Evolutionary conservation across 2,797 vertebrate species (phyloP).

Genomic region (Megaceryle alcyon): DNA sequence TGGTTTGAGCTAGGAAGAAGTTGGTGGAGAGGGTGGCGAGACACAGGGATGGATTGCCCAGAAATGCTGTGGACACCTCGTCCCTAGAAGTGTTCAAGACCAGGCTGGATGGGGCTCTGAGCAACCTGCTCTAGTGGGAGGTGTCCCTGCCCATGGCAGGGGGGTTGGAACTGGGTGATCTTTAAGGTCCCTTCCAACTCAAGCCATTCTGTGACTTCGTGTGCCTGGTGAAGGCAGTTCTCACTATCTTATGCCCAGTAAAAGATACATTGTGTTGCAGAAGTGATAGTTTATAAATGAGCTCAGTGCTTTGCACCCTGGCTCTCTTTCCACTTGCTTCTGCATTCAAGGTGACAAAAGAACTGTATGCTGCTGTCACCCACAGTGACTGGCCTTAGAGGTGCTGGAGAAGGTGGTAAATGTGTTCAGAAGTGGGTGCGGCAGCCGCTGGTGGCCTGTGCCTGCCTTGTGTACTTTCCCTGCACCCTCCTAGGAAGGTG

Average conservation of each 20-base stretch:
- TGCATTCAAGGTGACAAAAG: background rate
- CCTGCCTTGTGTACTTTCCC: fast-evolving
- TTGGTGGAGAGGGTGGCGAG: too few species aligned
- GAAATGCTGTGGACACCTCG: too few species aligned
- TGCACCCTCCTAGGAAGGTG: fast-evolving
- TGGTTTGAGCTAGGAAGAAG: too few species aligned
- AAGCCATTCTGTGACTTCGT: too few species aligned
- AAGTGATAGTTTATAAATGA: background rate
- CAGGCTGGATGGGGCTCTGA: too few species aligned
- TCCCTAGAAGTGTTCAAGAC: too few species aligned
- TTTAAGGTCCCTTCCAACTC: too few species aligned
- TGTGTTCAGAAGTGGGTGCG: background rate
- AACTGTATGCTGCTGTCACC: background rate
- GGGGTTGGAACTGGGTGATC: too few species aligned
- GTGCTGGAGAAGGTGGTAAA: background rate
- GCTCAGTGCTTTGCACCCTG: background rate
- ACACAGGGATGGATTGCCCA: too few species aligned
- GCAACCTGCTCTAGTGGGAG: too few species aligned
- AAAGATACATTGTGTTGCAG: background rate
- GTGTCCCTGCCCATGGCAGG: too few species aligned
- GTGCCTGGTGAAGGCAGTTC: background rate
- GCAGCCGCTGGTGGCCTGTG: background rate
- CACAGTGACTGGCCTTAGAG: background rate
- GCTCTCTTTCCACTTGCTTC: background rate
- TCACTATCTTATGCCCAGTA: fast-evolving